Evolutionary conservation across 2,797 vertebrate species (phyloP).

Genomic region (Lacerta viridis): DNA sequence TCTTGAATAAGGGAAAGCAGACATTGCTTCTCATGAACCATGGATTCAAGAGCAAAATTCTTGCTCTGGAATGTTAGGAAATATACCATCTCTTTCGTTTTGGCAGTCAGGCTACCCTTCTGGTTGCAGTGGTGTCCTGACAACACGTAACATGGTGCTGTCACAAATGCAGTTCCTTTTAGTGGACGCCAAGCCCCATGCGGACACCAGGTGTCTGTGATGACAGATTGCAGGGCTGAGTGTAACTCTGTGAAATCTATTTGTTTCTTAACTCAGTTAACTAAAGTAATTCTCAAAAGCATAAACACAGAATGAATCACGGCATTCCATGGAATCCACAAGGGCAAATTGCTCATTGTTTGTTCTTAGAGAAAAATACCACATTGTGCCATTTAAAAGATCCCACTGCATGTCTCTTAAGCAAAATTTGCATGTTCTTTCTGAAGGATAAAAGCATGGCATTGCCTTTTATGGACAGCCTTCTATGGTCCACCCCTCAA

Average conservation of each 20-base stretch:
- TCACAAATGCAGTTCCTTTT: background rate
- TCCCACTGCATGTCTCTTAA: accelerated
- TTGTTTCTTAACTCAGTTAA: slow-evolving; percentile 21
- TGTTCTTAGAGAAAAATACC: background rate
- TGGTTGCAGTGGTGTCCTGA: background rate
- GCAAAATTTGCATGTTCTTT: background rate
- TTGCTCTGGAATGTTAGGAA: background rate
- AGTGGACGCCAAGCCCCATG: background rate
- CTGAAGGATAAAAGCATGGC: background rate
- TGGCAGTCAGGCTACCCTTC: accelerated
- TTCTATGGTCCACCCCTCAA: background rate
- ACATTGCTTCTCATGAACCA: background rate
- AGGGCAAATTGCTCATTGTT: slow-evolving; percentile 7
- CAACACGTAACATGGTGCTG: background rate
- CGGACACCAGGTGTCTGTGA: background rate
- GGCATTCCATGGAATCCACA: accelerated
- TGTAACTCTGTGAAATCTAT: background rate
- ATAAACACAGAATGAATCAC: background rate
- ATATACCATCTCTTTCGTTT: background rate
- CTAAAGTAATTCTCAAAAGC: background rate
- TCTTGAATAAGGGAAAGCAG: background rate
- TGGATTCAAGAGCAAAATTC: background rate
- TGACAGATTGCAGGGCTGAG: background rate
- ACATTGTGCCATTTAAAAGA: background rate
- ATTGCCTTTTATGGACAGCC: background rate